phyloP scores from a whole-genome alignment of 2,797 vertebrate genomes.

The Semotilus atromaculatus region DNA sequence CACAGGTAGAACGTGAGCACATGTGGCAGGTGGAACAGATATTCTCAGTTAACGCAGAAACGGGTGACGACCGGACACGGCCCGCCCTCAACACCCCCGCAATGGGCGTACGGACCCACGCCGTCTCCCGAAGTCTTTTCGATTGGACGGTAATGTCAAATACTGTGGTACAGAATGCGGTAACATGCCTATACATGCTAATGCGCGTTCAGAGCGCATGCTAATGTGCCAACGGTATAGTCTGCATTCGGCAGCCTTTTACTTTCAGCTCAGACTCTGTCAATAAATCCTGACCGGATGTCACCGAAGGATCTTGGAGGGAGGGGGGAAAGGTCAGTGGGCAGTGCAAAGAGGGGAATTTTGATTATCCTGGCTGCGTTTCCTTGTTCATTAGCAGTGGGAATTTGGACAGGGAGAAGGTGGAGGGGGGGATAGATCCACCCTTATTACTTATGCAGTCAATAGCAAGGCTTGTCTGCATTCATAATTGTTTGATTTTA shows the following conservation, averaged over 20 bases:
- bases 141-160: conserved; percentile 1
- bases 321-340: conserved; percentile 80
- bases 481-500: conserved; percentile 99
- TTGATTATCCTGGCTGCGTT: conserved; percentile 87
- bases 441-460: conserved; percentile 95
- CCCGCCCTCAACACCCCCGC: conserved; percentile 18
- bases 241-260: conserved; percentile 62
- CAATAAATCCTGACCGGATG: conserved; percentile 84
- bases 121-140: background rate
- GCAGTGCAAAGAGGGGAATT: conserved; percentile 83
- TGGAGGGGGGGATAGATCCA: conserved; percentile 64
- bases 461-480: conserved; percentile 93
- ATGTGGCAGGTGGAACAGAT: conserved; percentile 51
- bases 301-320: conserved; percentile 78
- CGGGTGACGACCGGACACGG: conserved; percentile 26
- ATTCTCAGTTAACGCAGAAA: conserved; percentile 30
- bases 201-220: conserved; percentile 51
- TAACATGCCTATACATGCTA: conserved; percentile 56
- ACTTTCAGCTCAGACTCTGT: conserved; percentile 76
- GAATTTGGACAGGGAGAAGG: conserved; percentile 77
- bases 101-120: background rate
- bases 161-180: conserved; percentile 7
- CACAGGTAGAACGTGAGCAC: conserved; percentile 56
- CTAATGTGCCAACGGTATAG: conserved; percentile 52
- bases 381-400: conserved; percentile 92